Evolutionary conservation across 2,888 invertebrate species (phyloP), one percentile per base, ranked within the genome.

Genomic region (Mythimna impura): DNA sequence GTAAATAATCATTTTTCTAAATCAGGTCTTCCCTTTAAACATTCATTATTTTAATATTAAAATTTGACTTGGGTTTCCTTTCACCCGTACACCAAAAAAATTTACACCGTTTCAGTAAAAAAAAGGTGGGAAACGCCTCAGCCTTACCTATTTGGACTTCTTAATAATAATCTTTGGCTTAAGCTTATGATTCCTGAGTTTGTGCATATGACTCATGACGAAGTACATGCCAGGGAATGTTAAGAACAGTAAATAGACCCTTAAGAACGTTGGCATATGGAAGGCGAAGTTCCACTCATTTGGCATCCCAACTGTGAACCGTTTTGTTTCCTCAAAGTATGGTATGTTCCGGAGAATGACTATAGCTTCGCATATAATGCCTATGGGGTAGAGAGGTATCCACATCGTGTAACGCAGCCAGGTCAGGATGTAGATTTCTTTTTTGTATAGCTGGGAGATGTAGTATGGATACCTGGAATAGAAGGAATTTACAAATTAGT

Each of bases 361-460:
- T 6, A 98, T 97, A 0, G 98, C 98, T 96, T 99, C 99, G 88
- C 98, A 98, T 1, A 99, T 89, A 85, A 99, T 97, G 9, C 99
- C 99, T 55, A 99, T 91, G 0, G 99, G 99, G 93, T 99, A 99
- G 0, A 99, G 96, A 0, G 98, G 97, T 82, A 99, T 98, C 99
- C 99, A 99, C 71, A 99, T 96, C 0, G 98, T 98, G 93, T 99
- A 99, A 22, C 99, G 97, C 4, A 99, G 94, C 99, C 99, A 99
- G 0, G 99, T 99, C 12, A 99, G 92, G 5, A 98, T 88, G 62
- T 97, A 96, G 50, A 98, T 96, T 75, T 98, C 97, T 40, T 97
- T 97, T 73, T 98, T 97, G 88, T 98, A 97, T 0, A 98, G 94
- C 88, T 98, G 98, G 0, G 98, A 96, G 89, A 99, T 97, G 94